Conservation (phyloP, 2,113 vertebrate species). For the Lepidothrix coronata region DNA sequence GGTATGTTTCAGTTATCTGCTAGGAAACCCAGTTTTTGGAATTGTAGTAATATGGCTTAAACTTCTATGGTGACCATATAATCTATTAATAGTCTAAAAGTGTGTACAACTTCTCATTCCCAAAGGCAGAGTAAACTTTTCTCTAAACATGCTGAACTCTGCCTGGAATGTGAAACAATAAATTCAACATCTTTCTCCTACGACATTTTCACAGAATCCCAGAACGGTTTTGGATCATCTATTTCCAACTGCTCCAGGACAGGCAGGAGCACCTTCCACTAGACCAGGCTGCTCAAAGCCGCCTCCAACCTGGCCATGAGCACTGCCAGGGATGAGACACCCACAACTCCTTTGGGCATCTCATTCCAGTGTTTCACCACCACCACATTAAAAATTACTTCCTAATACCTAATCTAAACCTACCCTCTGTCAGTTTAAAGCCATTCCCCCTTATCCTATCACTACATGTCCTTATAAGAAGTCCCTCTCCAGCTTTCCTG, state of each 20-base stretch:
- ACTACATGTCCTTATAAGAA: neutral
- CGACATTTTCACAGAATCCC: accelerated
- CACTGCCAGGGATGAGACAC: neutral
- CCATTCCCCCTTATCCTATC: neutral
- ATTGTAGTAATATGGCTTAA: neutral
- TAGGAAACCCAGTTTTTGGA: neutral
- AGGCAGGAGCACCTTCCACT: neutral
- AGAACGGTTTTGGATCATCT: neutral
- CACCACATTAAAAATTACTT: neutral
- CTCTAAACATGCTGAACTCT: neutral
- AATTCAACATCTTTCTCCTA: neutral
- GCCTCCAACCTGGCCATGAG: neutral
- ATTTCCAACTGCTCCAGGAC: neutral
- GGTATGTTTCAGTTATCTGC: neutral
- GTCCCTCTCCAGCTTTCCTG: neutral
- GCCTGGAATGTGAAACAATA: neutral
- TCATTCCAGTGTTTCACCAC: neutral
- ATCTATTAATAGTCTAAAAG: neutral
- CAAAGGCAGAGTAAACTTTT: neutral
- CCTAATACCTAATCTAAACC: neutral
- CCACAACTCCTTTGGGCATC: neutral
- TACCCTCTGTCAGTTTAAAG: neutral
- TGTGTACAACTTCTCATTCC: neutral
- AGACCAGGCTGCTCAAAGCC: neutral
- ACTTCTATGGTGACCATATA: neutral